Evolutionary conservation across 2,888 invertebrate species (phyloP), one percentile per base, ranked within the genome.

Genomic region (Crocallis elinguaria): DNA sequence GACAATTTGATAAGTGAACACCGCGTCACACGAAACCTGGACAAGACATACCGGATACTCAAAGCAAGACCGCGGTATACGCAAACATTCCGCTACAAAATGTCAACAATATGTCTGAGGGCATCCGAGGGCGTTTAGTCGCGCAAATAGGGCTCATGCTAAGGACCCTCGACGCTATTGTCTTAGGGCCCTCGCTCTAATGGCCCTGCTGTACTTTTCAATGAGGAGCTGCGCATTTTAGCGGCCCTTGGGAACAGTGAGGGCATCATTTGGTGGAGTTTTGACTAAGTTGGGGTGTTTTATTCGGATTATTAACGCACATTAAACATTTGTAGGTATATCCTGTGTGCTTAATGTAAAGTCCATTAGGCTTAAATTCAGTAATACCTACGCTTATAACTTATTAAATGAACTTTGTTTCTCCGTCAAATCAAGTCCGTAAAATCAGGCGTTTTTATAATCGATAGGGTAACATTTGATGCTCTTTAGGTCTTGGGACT

Each of bases 201-300:
- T 73, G 71, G 71, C 63, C 64, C 67, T 19, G 71, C 54, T 62
- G 66, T 64, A 54, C 69, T 60, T 73, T 73, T 70, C 69, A 73
- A 70, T 65, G 69, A 58, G 12, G 39, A 33, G 12, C 39, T 43
- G 53, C 19, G 48, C 48, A 43, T 42, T 55, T 37, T 29, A 23
- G 27, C 39, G 41, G 48, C 48, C 43, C 53, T 12, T 2, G 43
- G 53, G 43, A 38, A 21, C 17, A 1, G 12, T 27, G 38, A 39
- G 39, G 38, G 25, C 33, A 33, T 55, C 61, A 62, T 60, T 12
- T 23, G 33, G 38, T 44, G 17, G 27, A 33, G 19, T 46, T 45
- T 39, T 36, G 25, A 39, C 25, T 37, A 37, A 43, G 49, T 39
- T 16, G 21, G 29, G 30, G 17, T 29, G 36, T 21, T 19, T 27